Evolutionary conservation across 30 jellyfish, hydroid and myxozoan species (phyloP), one percentile per base, ranked within the genome.

Genomic region (Aurelia aurita complex sp. Pacific): DNA sequence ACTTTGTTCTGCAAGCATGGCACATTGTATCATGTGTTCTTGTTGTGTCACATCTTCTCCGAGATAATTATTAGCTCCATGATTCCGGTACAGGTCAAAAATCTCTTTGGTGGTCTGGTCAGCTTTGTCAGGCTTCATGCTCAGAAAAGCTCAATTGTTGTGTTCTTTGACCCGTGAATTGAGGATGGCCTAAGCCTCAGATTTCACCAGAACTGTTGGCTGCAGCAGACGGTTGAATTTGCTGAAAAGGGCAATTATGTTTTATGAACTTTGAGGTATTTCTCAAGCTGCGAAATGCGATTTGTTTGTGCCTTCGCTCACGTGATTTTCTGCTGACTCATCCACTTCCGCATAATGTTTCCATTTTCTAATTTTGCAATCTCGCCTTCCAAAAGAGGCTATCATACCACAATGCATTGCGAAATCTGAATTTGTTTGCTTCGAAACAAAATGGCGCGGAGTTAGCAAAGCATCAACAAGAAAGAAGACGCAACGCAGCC

Each of bases 11-110:
- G 96, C 96, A 55, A 87, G 82, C 96, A 87, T 87, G 10, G 96
- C 96, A 63, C 96, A 87, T 65, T 87, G 96, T 36, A 72, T 87
- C 96, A 87, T 87, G 76, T 87, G 96, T 9, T 87, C 90, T 60
- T 71, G 75, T 73, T 87, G 77, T 3, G 90, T 66, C 32, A 87
- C 85, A 54, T 71, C 85, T 69, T 87, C 96, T 12, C 96, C 96
- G 1, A 87, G 79, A 75, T 87, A 87, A 77, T 87, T 73, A 46
- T 79, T 70, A 7, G 73, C 57, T 23, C 96, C 96, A 64, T 79
- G 96, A 35, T 33, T 57, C 4, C 64, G 63, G 64, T 77, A 87
- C 72, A 87, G 33, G 23, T 79, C 88, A 36, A 78, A 87, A 12
- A 87, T 70, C 59, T 64, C 46, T 18, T 50, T 62, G 33, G 85